A percentile compares a stretch with the other conserved stretches of the same genome.
phyloP scores from a whole-genome alignment of 2,888 invertebrate genomes.

The Drosophila mayaguana region DNA sequence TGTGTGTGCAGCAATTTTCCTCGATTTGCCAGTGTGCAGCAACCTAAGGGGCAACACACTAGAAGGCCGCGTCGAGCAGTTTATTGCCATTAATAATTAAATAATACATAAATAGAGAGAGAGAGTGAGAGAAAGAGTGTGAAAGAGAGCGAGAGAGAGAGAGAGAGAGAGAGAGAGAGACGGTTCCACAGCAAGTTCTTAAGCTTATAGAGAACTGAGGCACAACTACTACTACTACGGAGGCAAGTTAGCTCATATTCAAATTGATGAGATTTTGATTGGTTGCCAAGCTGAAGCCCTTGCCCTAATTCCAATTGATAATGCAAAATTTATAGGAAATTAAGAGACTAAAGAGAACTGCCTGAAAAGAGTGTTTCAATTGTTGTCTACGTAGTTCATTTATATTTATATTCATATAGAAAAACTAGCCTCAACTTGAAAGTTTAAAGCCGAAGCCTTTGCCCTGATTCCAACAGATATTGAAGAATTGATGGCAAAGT shows the following conservation, averaged over 20 bases:
- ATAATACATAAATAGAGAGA: constrained; percentile 24
- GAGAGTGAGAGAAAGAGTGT: no score
- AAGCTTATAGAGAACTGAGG: neutral
- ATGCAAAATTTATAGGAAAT: neutral
- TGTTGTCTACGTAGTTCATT: no score
- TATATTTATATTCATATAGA: no score
- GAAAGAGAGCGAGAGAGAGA: neutral
- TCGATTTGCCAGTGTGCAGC: constrained; percentile 9
- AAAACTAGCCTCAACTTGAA: no score
- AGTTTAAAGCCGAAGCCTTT: no score
- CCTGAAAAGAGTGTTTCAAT: no score
- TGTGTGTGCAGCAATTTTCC: constrained; percentile 21
- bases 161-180: neutral
- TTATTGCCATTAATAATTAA: constrained; percentile 47
- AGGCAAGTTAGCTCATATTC: neutral
- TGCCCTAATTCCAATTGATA: neutral
- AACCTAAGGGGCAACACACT: constrained; percentile 27
- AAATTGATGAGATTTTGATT: constrained; percentile 3
- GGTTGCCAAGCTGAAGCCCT: neutral
- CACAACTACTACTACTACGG: neutral
- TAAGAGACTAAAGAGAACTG: no score
- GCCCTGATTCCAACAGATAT: no score
- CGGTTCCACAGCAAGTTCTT: constrained; percentile 6
- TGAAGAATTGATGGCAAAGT: no score
- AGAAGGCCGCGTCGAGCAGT: neutral